Evolutionary conservation across 2,888 invertebrate species (phyloP).

Genomic region (Steromphala cineraria): DNA sequence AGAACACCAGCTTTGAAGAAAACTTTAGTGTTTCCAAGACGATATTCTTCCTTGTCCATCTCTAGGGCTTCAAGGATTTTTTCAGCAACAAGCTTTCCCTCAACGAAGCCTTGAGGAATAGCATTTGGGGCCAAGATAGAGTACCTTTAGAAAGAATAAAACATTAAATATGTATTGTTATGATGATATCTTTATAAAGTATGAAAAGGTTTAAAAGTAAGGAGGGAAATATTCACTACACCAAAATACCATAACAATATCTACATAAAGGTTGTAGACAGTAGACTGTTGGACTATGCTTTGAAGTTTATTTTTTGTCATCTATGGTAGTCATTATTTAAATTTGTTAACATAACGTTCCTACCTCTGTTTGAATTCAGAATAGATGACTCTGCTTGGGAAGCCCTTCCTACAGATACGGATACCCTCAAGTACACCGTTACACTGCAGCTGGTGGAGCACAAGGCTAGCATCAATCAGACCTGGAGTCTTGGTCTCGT

Average conservation of each 20-base stretch:
- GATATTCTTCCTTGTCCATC: slow-evolving; percentile 95
- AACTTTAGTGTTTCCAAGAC: slow-evolving; percentile 99
- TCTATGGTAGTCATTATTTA: too few relatives aligned
- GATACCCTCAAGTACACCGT: slow-evolving; percentile 99
- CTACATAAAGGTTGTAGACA: too few relatives aligned
- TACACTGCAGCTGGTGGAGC: slow-evolving; percentile 99
- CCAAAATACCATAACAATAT: too few relatives aligned
- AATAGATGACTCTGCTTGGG: slow-evolving; percentile 99
- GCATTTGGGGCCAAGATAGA: slow-evolving; percentile 98
- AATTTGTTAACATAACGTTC: slow-evolving; percentile 61
- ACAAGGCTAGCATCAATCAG: slow-evolving; percentile 98
- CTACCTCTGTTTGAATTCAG: slow-evolving; percentile 99
- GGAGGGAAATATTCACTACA: too few relatives aligned
- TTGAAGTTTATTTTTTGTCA: too few relatives aligned
- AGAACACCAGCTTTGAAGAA: slow-evolving; percentile 99
- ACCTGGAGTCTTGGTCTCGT: slow-evolving; percentile 80
- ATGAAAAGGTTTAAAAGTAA: too few relatives aligned
- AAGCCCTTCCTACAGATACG: slow-evolving; percentile 99
- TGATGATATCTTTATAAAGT: too few relatives aligned
- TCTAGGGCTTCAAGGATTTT: slow-evolving; percentile 78
- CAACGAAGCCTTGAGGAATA: slow-evolving; percentile 77
- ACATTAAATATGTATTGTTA: too few relatives aligned
- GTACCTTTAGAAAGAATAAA: slow-evolving; percentile 78
- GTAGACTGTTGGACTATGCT: too few relatives aligned
- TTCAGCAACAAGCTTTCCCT: slow-evolving; percentile 82